Evolutionary conservation across 2,113 vertebrate species (phyloP).

Genomic region (Corvus cornix): DNA sequence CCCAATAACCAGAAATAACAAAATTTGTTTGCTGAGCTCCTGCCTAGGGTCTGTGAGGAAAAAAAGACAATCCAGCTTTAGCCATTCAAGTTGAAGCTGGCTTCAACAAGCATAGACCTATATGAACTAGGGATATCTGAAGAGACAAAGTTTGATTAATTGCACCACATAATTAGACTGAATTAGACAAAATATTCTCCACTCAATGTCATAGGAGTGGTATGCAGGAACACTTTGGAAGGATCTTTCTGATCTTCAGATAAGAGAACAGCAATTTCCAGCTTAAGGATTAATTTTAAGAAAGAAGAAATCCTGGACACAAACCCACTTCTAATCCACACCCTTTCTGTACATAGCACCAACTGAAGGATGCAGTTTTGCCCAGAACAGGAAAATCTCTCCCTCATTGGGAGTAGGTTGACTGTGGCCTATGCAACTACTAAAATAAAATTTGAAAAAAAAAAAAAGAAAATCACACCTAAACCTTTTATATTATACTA

Average conservation of each 20-base stretch:
- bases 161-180: background rate
- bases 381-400: background rate
- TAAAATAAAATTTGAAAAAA: background rate
- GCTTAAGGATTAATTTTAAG: background rate
- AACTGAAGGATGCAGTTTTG: background rate
- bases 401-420: background rate
- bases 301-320: background rate
- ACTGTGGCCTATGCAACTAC: background rate
- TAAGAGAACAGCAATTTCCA: background rate
- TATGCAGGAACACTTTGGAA: background rate
- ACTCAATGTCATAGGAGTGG: background rate
- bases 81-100: background rate
- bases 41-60: background rate
- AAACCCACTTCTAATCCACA: background rate
- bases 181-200: background rate
- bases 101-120: background rate
- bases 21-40: background rate
- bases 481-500: background rate
- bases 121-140: background rate
- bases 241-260: background rate
- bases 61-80: background rate
- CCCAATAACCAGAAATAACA: background rate
- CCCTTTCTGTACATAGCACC: background rate
- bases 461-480: background rate
- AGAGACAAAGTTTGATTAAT: background rate